phyloP scores from a whole-genome alignment of 2,797 vertebrate species.

The Nothura maculosa region DNA sequence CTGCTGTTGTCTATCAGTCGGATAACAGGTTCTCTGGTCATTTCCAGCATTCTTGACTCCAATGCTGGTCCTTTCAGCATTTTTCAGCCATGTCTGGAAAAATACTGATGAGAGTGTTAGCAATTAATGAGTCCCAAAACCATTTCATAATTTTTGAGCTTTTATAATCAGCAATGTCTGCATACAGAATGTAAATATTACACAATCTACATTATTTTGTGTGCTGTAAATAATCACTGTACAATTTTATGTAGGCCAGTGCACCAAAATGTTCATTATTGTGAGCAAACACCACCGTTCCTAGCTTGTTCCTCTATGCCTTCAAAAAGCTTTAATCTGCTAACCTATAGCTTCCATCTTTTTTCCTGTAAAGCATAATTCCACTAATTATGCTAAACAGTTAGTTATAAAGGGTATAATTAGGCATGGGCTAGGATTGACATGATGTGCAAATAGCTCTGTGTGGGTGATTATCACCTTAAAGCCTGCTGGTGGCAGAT shows the following conservation, averaged over 20 bases:
- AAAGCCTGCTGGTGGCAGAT: slow-evolving; percentile 62
- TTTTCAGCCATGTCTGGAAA: slow-evolving; percentile 76
- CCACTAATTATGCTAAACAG: slow-evolving; percentile 72
- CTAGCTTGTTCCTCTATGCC: slow-evolving; percentile 28
- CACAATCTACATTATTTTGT: slow-evolving; percentile 41
- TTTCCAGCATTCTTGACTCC: slow-evolving; percentile 53
- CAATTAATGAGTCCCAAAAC: slow-evolving; percentile 83
- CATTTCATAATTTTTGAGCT: slow-evolving; percentile 45
- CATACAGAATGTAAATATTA: slow-evolving; percentile 10
- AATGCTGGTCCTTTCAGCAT: slow-evolving; percentile 67
- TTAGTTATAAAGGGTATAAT: slow-evolving; percentile 71
- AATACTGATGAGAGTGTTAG: slow-evolving; percentile 66
- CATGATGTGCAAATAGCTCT: slow-evolving; percentile 71
- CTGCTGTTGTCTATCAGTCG: slow-evolving; percentile 72
- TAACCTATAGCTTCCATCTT: slow-evolving; percentile 50
- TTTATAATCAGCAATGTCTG: slow-evolving; percentile 24
- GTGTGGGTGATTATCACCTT: slow-evolving; percentile 72
- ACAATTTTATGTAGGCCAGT: neutral
- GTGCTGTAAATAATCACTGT: slow-evolving; percentile 25
- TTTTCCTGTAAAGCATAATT: slow-evolving; percentile 52
- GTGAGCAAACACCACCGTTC: slow-evolving; percentile 50
- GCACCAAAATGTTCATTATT: slow-evolving; percentile 53
- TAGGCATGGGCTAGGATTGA: slow-evolving; percentile 61
- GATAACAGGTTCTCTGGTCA: slow-evolving; percentile 46
- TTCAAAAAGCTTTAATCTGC: slow-evolving; percentile 44